A percentile compares a stretch with the other conserved stretches of the same genome.
phyloP scores from a whole-genome alignment of 2,113 vertebrate genomes.

The Forbesichthys agassizii region DNA sequence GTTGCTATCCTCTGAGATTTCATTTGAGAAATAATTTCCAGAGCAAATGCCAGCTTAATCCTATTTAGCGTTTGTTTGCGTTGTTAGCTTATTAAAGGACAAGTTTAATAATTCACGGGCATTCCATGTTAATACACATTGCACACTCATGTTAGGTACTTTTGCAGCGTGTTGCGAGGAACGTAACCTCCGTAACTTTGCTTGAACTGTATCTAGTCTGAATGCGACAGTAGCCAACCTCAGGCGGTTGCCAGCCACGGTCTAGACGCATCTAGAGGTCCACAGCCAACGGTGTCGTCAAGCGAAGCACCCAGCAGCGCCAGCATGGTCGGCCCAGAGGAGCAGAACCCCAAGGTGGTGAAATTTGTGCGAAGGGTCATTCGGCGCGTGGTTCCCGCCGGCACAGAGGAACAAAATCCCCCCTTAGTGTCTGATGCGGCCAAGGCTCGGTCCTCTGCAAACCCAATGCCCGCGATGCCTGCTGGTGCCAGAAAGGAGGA shows the following conservation, averaged over 20 bases:
- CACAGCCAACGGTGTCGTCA: conserved; percentile 30
- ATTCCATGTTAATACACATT: conserved; percentile 1
- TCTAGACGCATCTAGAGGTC: conserved; percentile 39
- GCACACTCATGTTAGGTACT: background rate
- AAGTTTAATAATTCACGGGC: background rate
- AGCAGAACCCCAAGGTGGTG: conserved; percentile 76
- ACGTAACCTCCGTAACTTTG: conserved; percentile 24
- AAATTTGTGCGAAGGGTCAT: conserved; percentile 82
- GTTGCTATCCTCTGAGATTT: background rate
- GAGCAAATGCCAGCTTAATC: too few species aligned
- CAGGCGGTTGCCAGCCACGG: conserved; percentile 43
- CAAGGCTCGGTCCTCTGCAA: conserved; percentile 23
- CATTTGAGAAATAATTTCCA: too few species aligned
- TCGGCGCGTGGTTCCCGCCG: conserved; percentile 78
- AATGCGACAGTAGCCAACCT: conserved; percentile 60
- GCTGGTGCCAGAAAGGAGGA: conserved; percentile 41
- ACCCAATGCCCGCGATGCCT: conserved; percentile 27
- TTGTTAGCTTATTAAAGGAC: background rate
- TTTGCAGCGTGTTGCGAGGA: conserved; percentile 9
- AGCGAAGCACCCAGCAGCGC: conserved; percentile 37
- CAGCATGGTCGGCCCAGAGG: conserved; percentile 51
- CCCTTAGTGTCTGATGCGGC: conserved; percentile 24
- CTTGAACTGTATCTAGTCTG: conserved; percentile 67
- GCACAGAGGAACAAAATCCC: conserved; percentile 59
- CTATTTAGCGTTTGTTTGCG: too few species aligned